phyloP scores from a whole-genome alignment of 2,888 invertebrate genomes.

The Apamea anceps region DNA sequence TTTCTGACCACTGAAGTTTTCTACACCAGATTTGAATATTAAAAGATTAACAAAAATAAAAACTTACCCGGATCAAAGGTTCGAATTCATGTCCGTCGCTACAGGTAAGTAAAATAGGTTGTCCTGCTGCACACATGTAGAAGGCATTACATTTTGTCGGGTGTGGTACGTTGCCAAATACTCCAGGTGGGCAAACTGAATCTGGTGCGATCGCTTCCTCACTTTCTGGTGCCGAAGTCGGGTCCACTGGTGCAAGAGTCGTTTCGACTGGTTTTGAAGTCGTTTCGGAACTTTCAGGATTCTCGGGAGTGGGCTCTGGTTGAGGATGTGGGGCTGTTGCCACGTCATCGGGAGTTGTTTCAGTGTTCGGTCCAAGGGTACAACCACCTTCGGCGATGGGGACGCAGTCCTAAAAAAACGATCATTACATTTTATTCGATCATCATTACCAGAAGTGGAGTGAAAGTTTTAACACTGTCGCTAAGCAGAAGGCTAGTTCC shows the following conservation, averaged over 20 bases:
- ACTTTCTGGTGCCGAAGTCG: slow-evolving; percentile 39
- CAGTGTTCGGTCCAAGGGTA: slow-evolving; percentile 31
- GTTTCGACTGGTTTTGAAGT: background rate
- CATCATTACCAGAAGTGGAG: background rate
- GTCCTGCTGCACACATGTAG: too few species aligned
- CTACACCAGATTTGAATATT: background rate
- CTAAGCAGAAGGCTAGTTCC: background rate
- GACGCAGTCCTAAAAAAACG: slow-evolving; percentile 23
- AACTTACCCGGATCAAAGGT: background rate
- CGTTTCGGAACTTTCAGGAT: background rate
- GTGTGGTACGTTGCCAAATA: too few species aligned
- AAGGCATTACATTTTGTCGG: too few species aligned
- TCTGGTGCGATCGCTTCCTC: slow-evolving; percentile 6
- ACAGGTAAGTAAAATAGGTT: too few species aligned
- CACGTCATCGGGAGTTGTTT: slow-evolving; percentile 4
- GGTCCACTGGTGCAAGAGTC: background rate
- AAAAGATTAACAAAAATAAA: background rate
- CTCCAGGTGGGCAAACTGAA: too few species aligned
- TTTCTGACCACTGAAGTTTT: background rate
- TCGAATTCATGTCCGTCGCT: slow-evolving; percentile 7
- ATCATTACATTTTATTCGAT: background rate
- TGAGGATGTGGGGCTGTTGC: background rate
- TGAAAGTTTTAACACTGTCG: too few species aligned
- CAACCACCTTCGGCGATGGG: slow-evolving; percentile 42
- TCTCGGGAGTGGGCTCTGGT: slow-evolving; percentile 25